A percentile compares a stretch with the other conserved stretches of the same genome.
Evolutionary conservation across 2,113 vertebrate genomes (phyloP).

Genomic region (Camelus bactrianus): DNA sequence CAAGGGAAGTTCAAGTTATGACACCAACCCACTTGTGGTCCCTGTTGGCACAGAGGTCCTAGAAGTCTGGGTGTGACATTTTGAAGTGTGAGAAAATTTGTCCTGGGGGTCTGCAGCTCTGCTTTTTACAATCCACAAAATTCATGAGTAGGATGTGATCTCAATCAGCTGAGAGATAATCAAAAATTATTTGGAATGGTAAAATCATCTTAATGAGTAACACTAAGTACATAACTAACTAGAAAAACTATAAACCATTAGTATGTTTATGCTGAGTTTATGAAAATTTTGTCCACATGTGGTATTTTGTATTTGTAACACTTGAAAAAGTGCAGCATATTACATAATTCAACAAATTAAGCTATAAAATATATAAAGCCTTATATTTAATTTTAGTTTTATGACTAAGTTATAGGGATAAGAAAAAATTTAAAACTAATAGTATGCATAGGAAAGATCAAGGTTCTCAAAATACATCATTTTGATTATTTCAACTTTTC

Average conservation of each 20-base stretch:
- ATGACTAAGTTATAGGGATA: not conserved
- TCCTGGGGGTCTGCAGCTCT: not conserved
- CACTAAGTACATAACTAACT: not conserved
- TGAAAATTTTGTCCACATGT: not conserved
- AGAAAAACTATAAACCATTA: not conserved
- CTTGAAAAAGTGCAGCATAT: not conserved
- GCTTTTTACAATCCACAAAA: not conserved
- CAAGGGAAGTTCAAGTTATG: not conserved
- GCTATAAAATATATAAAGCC: not conserved
- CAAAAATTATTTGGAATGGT: not conserved
- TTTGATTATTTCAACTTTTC: not conserved
- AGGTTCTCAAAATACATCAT: not conserved
- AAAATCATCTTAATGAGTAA: not conserved
- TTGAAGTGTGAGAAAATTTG: not conserved
- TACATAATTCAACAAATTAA: not conserved
- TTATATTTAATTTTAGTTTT: not conserved
- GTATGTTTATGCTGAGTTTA: not conserved
- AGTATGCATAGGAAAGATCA: not conserved
- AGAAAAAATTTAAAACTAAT: not conserved
- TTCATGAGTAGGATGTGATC: not conserved
- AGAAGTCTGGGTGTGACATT: not conserved
- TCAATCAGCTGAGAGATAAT: not conserved
- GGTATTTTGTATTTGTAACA: not conserved
- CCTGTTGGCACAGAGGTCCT: not conserved
- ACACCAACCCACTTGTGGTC: not conserved